Evolutionary conservation across 1,140 invertebrate genomes (phyloP).

Genomic region (Dendroctonus valens): DNA sequence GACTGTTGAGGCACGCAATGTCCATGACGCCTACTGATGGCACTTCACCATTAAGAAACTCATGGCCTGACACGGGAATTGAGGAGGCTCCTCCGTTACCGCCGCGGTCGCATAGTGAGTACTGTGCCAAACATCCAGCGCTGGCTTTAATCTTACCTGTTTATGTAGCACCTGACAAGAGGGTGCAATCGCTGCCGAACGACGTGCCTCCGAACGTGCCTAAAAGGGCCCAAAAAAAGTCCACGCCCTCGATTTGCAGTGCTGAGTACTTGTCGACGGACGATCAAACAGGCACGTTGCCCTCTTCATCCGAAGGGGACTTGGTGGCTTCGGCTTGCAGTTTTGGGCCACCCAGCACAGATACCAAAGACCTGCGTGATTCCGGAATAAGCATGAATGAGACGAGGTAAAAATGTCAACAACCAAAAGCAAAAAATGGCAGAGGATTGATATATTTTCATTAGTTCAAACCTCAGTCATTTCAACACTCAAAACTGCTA

Average conservation of each 20-base stretch:
- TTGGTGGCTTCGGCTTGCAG: conserved; percentile 47
- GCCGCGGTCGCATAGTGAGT: conserved; percentile 58
- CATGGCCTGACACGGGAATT: conserved; percentile 59
- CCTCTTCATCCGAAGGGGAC: conserved; percentile 44
- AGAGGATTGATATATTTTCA: conserved; percentile 2
- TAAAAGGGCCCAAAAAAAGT: conserved; percentile 58
- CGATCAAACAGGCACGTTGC: conserved; percentile 12
- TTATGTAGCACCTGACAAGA: conserved; percentile 57
- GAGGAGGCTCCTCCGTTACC: conserved; percentile 60
- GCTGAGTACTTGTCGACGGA: conserved; percentile 41
- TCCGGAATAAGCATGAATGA: conserved; percentile 59
- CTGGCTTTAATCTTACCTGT: neutral
- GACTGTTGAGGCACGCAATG: conserved; percentile 56
- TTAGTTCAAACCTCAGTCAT: conserved; percentile 53
- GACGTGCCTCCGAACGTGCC: conserved; percentile 60
- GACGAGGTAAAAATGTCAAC: conserved; percentile 18
- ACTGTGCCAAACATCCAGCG: neutral
- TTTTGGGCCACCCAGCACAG: conserved; percentile 36
- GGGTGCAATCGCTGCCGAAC: conserved; percentile 49
- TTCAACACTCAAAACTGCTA: conserved; percentile 56
- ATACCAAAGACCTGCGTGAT: conserved; percentile 55
- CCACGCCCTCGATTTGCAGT: conserved; percentile 44
- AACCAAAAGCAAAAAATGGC: too few relatives aligned
- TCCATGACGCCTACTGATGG: conserved; percentile 53
- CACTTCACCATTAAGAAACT: conserved; percentile 53